Conservation (phyloP, 2,888 invertebrate species). For the Pheosia gnoma region DNA sequence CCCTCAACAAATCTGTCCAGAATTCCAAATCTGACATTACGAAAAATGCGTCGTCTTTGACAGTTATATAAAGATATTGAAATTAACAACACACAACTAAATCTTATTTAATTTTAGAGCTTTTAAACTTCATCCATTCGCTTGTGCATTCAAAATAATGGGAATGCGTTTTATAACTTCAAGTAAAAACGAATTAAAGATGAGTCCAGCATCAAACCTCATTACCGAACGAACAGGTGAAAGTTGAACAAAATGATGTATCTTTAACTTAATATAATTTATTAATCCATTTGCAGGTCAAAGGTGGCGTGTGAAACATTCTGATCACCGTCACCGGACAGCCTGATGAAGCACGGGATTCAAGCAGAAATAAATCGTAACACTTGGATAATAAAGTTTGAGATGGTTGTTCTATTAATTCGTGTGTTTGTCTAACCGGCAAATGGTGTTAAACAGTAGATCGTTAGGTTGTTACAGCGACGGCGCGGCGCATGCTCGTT, state of each 20-base stretch:
- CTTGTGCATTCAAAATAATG: no score
- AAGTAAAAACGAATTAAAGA: conserved; percentile 38
- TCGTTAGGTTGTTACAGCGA: conserved; percentile 25
- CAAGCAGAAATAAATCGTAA: conserved; percentile 8
- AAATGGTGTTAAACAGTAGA: conserved; percentile 41
- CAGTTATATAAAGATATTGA: no score
- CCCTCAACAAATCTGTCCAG: no score
- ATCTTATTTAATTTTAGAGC: no score
- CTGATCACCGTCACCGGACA: conserved; percentile 23
- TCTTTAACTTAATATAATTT: conserved; percentile 37
- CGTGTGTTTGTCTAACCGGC: conserved; percentile 41
- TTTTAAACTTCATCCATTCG: no score
- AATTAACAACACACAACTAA: no score
- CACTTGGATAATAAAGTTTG: conserved; percentile 6
- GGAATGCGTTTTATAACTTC: background rate
- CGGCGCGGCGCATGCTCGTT: conserved; percentile 21
- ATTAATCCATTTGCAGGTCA: conserved; percentile 40
- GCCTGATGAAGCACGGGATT: background rate
- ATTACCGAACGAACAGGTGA: conserved; percentile 30
- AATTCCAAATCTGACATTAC: no score
- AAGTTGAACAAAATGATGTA: conserved; percentile 35
- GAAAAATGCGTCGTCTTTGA: no score
- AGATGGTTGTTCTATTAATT: background rate
- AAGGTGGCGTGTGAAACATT: conserved; percentile 46
- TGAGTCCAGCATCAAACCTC: conserved; percentile 35